These are phyloP conservation scores for Poecilia wingei DNA, from an alignment of 2,797 vertebrate genomes.

Conservation along the genomic window DNA sequence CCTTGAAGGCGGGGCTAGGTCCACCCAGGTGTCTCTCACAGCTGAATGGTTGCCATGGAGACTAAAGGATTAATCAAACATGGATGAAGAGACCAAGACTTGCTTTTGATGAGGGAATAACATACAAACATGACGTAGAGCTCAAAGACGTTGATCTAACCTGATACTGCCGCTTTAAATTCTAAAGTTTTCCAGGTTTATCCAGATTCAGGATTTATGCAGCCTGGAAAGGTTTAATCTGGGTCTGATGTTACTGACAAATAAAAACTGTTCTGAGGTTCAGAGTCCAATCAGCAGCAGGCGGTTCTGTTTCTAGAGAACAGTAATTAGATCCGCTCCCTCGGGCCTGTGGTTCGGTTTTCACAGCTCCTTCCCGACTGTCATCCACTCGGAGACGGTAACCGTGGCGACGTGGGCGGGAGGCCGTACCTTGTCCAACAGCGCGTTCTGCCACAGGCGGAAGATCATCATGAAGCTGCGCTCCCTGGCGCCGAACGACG, in stretches of 20 bases:
- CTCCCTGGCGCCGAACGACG: conserved; percentile 92
- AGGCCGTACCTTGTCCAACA: conserved; percentile 88
- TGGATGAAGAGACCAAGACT: no score
- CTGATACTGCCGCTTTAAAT: no score
- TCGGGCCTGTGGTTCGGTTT: neutral
- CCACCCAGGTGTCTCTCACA: no score
- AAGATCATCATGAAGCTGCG: conserved; percentile 93
- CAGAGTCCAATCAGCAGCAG: neutral
- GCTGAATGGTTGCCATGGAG: no score
- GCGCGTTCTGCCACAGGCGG: conserved; percentile 91
- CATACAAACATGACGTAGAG: no score
- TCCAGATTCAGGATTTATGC: neutral
- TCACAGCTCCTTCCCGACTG: neutral
- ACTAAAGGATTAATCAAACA: no score
- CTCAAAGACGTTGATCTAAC: no score
- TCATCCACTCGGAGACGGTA: conserved; percentile 37
- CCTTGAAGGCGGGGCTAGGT: no score
- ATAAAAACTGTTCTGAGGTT: no score
- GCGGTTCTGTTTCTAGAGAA: conserved; percentile 31
- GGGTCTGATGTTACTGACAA: neutral
- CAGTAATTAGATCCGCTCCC: conserved; percentile 22
- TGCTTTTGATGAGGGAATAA: no score
- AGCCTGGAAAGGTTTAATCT: neutral
- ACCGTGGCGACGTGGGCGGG: neutral
- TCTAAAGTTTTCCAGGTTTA: no score